A percentile compares a stretch with the other conserved stretches of the same genome.
Evolutionary conservation across 2,797 vertebrate genomes (phyloP).

Genomic region (Epinephelus malabaricus): DNA sequence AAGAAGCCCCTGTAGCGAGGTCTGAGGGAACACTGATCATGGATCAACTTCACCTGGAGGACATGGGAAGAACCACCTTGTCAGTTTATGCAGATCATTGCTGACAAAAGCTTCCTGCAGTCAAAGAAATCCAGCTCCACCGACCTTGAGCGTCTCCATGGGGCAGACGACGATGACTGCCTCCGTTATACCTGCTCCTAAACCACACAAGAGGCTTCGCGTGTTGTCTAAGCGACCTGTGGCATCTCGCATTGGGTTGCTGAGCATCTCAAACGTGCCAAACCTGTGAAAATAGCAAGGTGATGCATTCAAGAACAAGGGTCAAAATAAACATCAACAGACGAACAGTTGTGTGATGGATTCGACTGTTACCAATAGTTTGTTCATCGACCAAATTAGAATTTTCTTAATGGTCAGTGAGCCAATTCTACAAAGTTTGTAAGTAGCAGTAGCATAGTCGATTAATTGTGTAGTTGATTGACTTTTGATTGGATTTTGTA

Average conservation of each 20-base stretch:
- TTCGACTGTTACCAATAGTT: not conserved
- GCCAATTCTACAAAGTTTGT: not conserved
- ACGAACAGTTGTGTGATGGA: not conserved
- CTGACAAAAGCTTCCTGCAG: not conserved
- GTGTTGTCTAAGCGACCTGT: slow-evolving; percentile 87
- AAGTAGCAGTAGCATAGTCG: not conserved
- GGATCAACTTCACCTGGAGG: slow-evolving; percentile 89
- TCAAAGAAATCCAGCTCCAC: slow-evolving; percentile 18
- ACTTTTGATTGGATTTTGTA: not conserved
- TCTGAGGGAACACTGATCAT: slow-evolving; percentile 88
- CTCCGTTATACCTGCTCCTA: slow-evolving; percentile 85
- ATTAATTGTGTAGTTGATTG: not conserved
- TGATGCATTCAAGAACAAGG: not conserved
- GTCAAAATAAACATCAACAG: not conserved
- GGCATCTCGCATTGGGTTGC: slow-evolving; percentile 85
- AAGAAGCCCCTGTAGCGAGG: slow-evolving; percentile 90
- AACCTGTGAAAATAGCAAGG: slow-evolving; percentile 77
- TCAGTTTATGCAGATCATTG: not conserved
- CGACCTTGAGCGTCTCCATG: slow-evolving; percentile 89
- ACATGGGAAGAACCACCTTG: not conserved
- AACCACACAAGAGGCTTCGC: slow-evolving; percentile 85
- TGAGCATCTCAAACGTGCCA: slow-evolving; percentile 88
- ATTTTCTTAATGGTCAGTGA: not conserved
- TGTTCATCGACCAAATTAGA: not conserved
- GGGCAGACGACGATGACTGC: slow-evolving; percentile 87